Evolutionary conservation across 2,113 vertebrate genomes (phyloP).

Genomic region (Gasterosteus aculeatus): DNA sequence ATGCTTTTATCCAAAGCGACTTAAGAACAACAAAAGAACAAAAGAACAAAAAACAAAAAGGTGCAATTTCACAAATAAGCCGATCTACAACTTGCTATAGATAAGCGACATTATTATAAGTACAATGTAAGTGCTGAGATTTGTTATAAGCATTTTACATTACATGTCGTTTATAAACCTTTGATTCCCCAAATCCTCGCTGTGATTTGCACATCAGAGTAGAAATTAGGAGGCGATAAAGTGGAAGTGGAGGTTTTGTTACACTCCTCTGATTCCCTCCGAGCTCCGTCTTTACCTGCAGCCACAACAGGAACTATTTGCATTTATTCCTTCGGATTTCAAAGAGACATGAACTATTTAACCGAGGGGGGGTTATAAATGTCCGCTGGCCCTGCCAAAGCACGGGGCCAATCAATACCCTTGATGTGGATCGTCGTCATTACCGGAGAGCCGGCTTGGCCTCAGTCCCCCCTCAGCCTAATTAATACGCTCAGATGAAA

Average conservation of each 20-base stretch:
- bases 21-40: too few species aligned
- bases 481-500: constrained; percentile 60
- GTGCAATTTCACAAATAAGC: too few species aligned
- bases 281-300: not conserved
- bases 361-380: constrained; percentile 49
- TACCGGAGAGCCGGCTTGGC: constrained; percentile 51
- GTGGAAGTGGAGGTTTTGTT: constrained; percentile 25
- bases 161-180: not conserved
- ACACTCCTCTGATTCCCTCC: not conserved
- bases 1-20: too few species aligned
- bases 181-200: not conserved
- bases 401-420: constrained; percentile 56
- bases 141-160: too few species aligned
- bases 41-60: too few species aligned
- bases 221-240: constrained; percentile 15
- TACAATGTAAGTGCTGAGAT: too few species aligned
- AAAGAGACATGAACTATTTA: constrained; percentile 32
- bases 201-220: constrained; percentile 38
- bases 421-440: constrained; percentile 69
- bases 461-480: constrained; percentile 42
- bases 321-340: not conserved
- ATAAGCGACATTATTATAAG: too few species aligned
- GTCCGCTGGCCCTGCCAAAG: constrained; percentile 51
- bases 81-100: too few species aligned
- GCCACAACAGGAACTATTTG: constrained; percentile 4